Base-by-base conservation (phyloP, 2,888 invertebrate genomes). In the Melikaiella ostensackeni region DNA sequence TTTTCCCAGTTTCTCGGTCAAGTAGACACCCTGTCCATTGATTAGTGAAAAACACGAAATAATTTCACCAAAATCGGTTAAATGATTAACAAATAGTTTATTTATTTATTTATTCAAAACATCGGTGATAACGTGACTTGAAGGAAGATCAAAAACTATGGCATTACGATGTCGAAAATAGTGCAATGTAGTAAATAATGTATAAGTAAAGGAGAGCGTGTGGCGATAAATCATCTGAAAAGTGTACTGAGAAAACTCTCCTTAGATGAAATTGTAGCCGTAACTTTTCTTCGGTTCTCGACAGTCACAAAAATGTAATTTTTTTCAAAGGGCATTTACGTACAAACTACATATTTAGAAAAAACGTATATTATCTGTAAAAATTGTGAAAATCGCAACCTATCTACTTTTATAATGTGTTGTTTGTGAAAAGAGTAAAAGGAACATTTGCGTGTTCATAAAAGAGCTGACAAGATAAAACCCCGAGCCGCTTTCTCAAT, bases 181-280 rank as follows among this genome's bases (percentile, higher is more conserved):
- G 63, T 50, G n/a, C 24, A 21, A 1, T 75, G 64, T 76, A 80
- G 80, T 84, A 84, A 84, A 84, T 84, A 84, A 84, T 74, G 83
- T 79, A 75, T 82, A 84, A 83, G 80, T 79, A 84, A 83, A 80
- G 78, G 70, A 55, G 57, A 75, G 70, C 78, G 74, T 35, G 64
- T 61, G 74, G 19, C 82, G 77, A 82, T 84, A 84, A 84, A 84
- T 84, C 84, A 81, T 75, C 21, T 7, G 75, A 62, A 77, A 81
- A 82, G 75, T 82, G 77, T 66, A 75, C 16, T 74, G 80, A 33
- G 38, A 57, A 75, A 74, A 75, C 64, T 73, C 63, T 70, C 66
- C 55, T 61, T 64, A 50, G 77, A 82, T 78, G 77, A 66, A 80
- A 79, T 77, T 77, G 79, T 19, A 66, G 46, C 27, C 27, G 50